phyloP scores from a whole-genome alignment of 1,140 invertebrate species.

The Chironomus tepperi region DNA sequence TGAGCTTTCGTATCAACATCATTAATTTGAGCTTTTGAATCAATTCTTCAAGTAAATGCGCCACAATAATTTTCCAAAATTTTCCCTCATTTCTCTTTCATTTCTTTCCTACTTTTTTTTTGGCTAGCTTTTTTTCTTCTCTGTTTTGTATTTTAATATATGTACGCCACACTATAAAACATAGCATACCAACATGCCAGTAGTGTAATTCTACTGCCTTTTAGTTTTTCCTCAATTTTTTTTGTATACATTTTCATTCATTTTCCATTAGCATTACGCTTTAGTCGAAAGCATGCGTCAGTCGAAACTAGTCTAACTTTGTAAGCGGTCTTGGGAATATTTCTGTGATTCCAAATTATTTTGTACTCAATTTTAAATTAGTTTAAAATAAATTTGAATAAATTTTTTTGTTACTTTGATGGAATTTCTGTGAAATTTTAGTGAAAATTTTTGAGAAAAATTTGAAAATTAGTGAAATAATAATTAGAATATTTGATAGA shows the following conservation, averaged over 20 bases:
- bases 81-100: too few relatives aligned
- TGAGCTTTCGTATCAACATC: too few relatives aligned
- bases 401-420: neutral
- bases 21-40: too few relatives aligned
- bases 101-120: too few relatives aligned
- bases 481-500: neutral
- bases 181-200: slow-evolving; percentile 6
- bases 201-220: neutral
- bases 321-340: neutral
- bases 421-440: neutral
- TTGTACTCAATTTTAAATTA: neutral
- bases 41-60: too few relatives aligned
- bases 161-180: neutral
- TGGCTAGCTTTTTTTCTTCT: neutral
- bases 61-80: too few relatives aligned
- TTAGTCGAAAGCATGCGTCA: slow-evolving; percentile 15
- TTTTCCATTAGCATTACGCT: neutral
- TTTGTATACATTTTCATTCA: slow-evolving; percentile 8
- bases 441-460: neutral
- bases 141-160: neutral
- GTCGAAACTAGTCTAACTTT: neutral
- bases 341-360: neutral
- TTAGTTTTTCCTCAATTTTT: slow-evolving; percentile 12
- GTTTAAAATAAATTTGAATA: too few relatives aligned
- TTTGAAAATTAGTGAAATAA: neutral